These are phyloP conservation scores for Ardeotis arabs DNA, from an alignment of 2,113 vertebrate species.

Conservation along the genomic window DNA sequence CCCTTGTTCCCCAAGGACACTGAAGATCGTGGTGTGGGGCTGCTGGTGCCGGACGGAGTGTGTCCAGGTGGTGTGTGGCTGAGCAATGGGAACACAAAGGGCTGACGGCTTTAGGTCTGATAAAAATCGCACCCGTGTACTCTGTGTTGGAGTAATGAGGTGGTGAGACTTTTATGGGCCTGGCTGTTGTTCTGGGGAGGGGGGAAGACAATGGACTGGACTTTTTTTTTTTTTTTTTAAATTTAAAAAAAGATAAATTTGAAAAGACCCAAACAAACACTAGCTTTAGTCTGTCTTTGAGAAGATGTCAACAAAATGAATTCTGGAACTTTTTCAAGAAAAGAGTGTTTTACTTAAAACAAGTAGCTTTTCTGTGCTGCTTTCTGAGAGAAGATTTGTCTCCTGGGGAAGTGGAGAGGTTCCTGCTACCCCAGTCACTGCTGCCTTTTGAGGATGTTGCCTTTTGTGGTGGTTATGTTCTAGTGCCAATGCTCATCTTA, in stretches of 20 bases:
- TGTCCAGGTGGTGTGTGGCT: rapidly evolving
- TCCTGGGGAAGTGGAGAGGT: background rate
- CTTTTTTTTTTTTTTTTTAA: background rate
- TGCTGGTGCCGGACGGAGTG: background rate
- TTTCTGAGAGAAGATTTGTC: background rate
- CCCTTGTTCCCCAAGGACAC: rapidly evolving
- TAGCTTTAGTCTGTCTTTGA: background rate
- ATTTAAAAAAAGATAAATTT: background rate
- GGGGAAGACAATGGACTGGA: too few relatives aligned
- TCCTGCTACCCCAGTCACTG: background rate
- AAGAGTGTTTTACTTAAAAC: background rate
- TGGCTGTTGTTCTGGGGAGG: background rate
- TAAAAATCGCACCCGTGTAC: background rate
- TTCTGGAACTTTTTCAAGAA: background rate
- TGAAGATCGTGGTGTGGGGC: background rate
- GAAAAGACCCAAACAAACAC: background rate
- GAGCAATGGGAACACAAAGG: background rate
- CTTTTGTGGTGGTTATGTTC: rapidly evolving
- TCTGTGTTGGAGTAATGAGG: background rate
- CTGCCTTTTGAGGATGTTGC: background rate
- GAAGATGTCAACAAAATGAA: background rate
- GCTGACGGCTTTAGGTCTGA: background rate
- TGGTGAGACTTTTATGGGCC: background rate
- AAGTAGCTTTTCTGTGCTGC: background rate
- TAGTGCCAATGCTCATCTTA: background rate